Evolutionary conservation across 1,140 invertebrate genomes (phyloP).

Genomic region (Cherax destructor): DNA sequence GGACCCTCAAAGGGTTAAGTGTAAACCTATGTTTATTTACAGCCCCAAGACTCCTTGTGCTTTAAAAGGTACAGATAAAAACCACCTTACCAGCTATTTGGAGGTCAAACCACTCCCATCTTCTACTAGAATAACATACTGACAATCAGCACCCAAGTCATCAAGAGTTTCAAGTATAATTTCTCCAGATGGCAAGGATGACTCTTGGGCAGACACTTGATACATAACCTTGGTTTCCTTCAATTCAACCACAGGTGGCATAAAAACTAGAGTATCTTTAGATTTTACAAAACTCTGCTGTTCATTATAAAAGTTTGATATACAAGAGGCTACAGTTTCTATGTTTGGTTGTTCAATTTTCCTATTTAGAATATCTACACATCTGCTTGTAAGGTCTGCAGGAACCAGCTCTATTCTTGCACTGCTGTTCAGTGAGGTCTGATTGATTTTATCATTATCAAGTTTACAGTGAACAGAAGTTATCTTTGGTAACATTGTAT

Average conservation of each 20-base stretch:
- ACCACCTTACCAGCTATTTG: neutral
- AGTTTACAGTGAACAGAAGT: neutral
- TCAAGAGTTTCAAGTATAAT: slow-evolving; percentile 4
- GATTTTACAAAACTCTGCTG: neutral
- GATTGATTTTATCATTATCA: neutral
- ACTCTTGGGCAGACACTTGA: neutral
- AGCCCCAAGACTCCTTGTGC: no score
- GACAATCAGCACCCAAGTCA: neutral
- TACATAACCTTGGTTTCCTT: neutral
- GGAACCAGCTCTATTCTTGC: neutral
- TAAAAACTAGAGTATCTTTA: neutral
- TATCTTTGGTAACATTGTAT: neutral
- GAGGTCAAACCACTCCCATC: neutral
- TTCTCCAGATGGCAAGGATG: neutral
- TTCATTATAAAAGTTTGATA: neutral
- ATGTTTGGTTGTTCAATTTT: neutral
- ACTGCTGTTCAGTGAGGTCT: neutral
- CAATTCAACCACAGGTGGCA: neutral
- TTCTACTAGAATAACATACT: neutral
- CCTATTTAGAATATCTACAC: neutral
- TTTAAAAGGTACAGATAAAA: no score
- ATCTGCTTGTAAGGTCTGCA: neutral
- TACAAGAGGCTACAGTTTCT: neutral
- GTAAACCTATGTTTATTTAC: no score
- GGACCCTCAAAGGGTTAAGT: no score